phyloP scores from a whole-genome alignment of 2,888 invertebrate genomes.

The Macaria liturata region DNA sequence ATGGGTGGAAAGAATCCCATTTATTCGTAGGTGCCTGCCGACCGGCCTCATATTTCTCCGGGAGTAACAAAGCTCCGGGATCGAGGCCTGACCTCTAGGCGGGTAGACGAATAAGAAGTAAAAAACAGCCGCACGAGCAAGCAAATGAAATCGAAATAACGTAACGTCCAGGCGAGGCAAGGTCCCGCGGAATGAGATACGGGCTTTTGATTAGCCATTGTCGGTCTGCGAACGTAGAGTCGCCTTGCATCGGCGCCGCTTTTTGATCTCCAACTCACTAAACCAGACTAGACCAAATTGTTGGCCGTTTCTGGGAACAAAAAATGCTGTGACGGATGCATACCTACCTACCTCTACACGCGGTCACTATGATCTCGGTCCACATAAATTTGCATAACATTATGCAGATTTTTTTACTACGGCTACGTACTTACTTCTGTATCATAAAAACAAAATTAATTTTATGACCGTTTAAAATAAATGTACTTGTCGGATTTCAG shows the following conservation, averaged over 20 bases:
- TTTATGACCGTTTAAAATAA: conserved; percentile 20
- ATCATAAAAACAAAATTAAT: conserved; percentile 12
- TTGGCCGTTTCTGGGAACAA: conserved; percentile 36
- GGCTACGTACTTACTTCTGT: conserved; percentile 14
- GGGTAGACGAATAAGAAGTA: conserved; percentile 57
- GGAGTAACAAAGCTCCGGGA: conserved; percentile 72
- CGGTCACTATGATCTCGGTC: conserved; percentile 38
- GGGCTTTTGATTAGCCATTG: conserved; percentile 80
- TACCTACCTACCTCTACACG: conserved; percentile 29
- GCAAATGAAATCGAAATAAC: conserved; percentile 83
- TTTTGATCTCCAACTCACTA: conserved; percentile 30
- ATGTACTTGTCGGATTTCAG: conserved; percentile 18
- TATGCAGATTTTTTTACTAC: conserved; percentile 35
- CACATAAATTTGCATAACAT: conserved; percentile 44
- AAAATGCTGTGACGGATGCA: conserved; percentile 29
- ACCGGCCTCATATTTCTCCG: conserved; percentile 74
- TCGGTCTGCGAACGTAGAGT: conserved; percentile 61
- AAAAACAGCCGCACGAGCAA: conserved; percentile 74
- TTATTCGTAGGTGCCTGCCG: conserved; percentile 62
- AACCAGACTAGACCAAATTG: conserved; percentile 37
- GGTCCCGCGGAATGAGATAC: conserved; percentile 76
- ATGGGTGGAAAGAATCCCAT: conserved; percentile 74
- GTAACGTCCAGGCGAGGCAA: conserved; percentile 61
- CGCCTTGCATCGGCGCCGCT: conserved; percentile 38
- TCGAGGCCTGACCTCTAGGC: conserved; percentile 71